Conservation (phyloP, 2,888 invertebrate genomes). For the Sarcophaga rosellei region DNA sequence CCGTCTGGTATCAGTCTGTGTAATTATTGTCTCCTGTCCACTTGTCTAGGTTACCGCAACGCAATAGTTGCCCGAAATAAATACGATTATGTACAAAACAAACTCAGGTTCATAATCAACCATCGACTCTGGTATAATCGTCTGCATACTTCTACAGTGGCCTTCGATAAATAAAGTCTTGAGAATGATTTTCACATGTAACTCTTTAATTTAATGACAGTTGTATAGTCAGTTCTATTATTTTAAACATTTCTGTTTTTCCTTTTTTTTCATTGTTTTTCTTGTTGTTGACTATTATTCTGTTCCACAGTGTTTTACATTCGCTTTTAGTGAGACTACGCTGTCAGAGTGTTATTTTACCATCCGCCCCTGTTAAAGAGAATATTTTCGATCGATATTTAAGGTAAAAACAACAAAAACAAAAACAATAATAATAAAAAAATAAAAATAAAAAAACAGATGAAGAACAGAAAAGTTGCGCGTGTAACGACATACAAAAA, state of each 20-base stretch:
- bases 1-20: too few relatives aligned
- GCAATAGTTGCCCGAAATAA: too few relatives aligned
- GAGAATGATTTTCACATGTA: too few relatives aligned
- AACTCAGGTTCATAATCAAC: too few relatives aligned
- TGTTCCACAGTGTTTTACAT: constrained; percentile 44
- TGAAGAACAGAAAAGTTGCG: constrained; percentile 47
- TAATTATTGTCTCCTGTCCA: too few relatives aligned
- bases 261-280: constrained; percentile 32
- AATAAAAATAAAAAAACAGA: constrained; percentile 46
- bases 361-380: constrained; percentile 65
- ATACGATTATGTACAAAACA: too few relatives aligned
- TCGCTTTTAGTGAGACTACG: constrained; percentile 33
- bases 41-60: too few relatives aligned
- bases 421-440: constrained; percentile 6
- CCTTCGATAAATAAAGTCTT: too few relatives aligned
- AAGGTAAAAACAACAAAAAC: constrained; percentile 43
- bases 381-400: constrained; percentile 61
- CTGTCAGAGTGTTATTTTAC: constrained; percentile 45
- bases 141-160: too few relatives aligned
- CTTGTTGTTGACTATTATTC: not conserved
- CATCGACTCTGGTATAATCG: too few relatives aligned
- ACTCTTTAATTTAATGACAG: too few relatives aligned
- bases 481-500: constrained; percentile 40
- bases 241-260: not conserved
- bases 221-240: constrained; percentile 39